Percentiles rank a stretch among this genome's conserved stretches.
Conservation (phyloP, 2,888 invertebrate species). For the Siphonodentalium dalli region DNA sequence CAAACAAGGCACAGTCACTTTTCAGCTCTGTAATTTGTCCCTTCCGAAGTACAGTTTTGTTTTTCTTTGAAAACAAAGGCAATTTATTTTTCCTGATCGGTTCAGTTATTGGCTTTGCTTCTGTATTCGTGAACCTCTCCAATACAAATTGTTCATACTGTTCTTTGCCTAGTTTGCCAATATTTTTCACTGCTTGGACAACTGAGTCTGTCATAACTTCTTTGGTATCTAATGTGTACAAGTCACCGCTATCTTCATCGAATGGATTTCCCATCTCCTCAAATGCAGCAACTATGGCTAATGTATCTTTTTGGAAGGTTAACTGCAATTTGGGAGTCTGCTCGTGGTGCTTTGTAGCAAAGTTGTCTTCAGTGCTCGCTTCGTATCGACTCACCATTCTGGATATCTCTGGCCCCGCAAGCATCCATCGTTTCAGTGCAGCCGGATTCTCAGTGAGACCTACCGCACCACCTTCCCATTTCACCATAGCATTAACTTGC, state of each 20-base stretch:
- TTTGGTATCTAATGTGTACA: slow-evolving; percentile 8
- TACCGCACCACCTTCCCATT: slow-evolving; percentile 26
- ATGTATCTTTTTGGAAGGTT: not conserved
- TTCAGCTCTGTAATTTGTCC: not conserved
- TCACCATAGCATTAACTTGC: slow-evolving; percentile 26
- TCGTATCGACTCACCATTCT: not conserved
- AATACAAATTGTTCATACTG: slow-evolving; percentile 6
- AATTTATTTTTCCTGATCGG: not conserved
- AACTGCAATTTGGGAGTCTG: not conserved
- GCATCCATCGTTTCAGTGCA: slow-evolving; percentile 9
- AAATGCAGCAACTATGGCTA: not conserved
- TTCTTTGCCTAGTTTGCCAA: not conserved
- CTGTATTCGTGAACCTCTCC: not conserved
- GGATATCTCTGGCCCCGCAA: not conserved
- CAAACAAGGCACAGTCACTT: too few species aligned
- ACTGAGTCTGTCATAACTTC: not conserved
- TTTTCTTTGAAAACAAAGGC: not conserved
- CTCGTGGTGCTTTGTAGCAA: slow-evolving; percentile 1
- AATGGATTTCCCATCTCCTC: slow-evolving; percentile 13
- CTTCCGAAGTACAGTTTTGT: not conserved
- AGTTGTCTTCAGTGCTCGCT: not conserved
- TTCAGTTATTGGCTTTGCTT: not conserved
- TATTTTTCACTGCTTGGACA: not conserved
- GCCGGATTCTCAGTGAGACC: slow-evolving; percentile 26
- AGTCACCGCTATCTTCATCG: slow-evolving; percentile 6